Percentiles rank a stretch among this genome's conserved stretches.
These are phyloP conservation scores for Paratrypauchen microcephalus DNA, from an alignment of 2,797 vertebrate genomes.

Conservation along the genomic window DNA sequence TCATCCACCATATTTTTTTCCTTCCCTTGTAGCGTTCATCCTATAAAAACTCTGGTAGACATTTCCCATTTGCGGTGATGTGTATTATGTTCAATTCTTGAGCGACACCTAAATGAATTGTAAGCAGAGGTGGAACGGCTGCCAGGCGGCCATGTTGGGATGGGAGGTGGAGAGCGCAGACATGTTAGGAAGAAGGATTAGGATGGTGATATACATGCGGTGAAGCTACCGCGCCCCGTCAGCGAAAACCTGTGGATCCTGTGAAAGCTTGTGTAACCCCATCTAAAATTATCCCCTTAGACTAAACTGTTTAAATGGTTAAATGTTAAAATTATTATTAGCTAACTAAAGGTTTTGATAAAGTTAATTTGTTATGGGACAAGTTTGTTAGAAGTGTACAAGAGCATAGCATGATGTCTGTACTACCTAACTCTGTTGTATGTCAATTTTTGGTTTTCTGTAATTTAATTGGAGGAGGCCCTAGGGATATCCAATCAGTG, in stretches of 20 bases:
- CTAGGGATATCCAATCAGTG: no score
- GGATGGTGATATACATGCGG: conserved; percentile 49
- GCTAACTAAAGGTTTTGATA: no score
- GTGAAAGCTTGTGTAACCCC: no score
- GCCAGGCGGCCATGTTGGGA: conserved; percentile 42
- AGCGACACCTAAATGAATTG: conserved; percentile 53
- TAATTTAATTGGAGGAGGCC: no score
- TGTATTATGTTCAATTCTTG: conserved; percentile 62
- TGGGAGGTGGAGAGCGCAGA: conserved; percentile 59
- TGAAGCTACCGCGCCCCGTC: conserved; percentile 23
- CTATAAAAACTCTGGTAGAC: conserved; percentile 48
- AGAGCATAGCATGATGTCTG: no score
- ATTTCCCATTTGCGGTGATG: conserved; percentile 49
- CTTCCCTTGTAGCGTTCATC: conserved; percentile 24
- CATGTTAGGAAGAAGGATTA: conserved; percentile 64
- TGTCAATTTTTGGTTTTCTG: no score
- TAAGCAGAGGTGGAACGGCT: conserved; percentile 31
- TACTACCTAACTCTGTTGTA: no score
- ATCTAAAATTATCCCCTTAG: no score
- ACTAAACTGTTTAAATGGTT: no score
- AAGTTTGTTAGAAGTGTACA: no score
- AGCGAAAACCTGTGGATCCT: conserved; percentile 60
- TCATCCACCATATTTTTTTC: conserved; percentile 46
- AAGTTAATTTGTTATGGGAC: no score
- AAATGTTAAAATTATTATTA: no score